Percentiles rank a stretch among this genome's conserved stretches.
phyloP scores from a whole-genome alignment of 2,113 vertebrate species.

The Aplodontia rufa region DNA sequence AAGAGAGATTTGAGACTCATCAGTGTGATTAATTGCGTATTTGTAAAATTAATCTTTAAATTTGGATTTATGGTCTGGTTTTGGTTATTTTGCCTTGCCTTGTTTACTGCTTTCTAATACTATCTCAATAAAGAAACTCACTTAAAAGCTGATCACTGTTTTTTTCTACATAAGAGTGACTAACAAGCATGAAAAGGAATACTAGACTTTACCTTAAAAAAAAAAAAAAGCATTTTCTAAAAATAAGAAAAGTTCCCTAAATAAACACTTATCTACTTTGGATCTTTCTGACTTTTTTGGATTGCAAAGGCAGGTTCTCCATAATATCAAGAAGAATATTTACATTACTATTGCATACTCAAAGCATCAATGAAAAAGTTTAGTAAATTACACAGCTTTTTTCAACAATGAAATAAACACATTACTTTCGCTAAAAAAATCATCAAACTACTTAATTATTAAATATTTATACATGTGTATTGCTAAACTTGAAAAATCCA shows the following conservation, averaged over 20 bases:
- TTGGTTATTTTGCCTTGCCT: neutral
- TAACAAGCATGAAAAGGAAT: neutral
- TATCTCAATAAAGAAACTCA: constrained; percentile 3
- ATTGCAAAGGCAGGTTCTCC: neutral
- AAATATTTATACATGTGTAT: neutral
- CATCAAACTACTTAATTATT: neutral
- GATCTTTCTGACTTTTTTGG: neutral
- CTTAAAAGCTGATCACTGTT: neutral
- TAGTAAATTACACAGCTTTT: neutral
- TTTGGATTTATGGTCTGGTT: neutral
- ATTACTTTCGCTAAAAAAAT: neutral
- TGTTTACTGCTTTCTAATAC: neutral
- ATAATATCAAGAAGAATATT: neutral
- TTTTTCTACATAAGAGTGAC: neutral
- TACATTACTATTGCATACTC: neutral
- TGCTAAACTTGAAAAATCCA: neutral
- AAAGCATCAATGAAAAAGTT: neutral
- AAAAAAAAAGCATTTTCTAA: neutral
- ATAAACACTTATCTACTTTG: neutral
- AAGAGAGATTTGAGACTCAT: neutral
- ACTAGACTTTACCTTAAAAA: neutral
- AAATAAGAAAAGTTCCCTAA: neutral
- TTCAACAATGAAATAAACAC: neutral
- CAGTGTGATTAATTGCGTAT: neutral
- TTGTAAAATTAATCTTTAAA: constrained; percentile 12